Base-by-base conservation (phyloP, 2,888 invertebrate species). In the Lingula anatina region DNA sequence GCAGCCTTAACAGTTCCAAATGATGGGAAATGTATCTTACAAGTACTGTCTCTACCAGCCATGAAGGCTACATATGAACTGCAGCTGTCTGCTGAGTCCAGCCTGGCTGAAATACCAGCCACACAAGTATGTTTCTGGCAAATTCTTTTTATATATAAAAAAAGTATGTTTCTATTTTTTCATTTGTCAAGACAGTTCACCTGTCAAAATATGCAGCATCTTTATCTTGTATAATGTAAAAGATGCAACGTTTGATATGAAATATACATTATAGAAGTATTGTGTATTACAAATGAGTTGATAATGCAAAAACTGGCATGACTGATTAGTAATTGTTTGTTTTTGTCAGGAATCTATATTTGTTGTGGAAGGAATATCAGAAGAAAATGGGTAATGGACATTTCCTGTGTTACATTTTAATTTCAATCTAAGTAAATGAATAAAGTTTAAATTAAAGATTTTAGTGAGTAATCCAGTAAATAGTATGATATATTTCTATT, bases 271-370 rank as follows among this genome's bases (percentile, higher is more conserved):
- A 2, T 18, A 28, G 21, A 26, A n/a, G 20, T 25, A 42, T 20
- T 18, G 18, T 25, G 42, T 42, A 12, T 5, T 42, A n/a, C 26
- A 42, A 1, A 3, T 26, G 15, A 18, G 15, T 23, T 24, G 18
- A 25, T 1, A 42, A 4, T n/a, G 1, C 15, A 23, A 26, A 25
- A 26, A 26, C 26, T 18, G 18, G 42, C 7, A 7, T 35, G 21
- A 36, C 2, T 46, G 12, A 26, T 18, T 5, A 23, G 7, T 40
- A 24, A 23, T 15, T 31, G 46, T 38, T 18, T 49, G 23, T 49
- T 49, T 52, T 55, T n/a, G n/a, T 3, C 52, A 66, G 64, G 66
- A 67, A 43, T 59, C 57, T 12, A 40, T 67, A 41, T 65, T 60
- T 52, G 36, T 67, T 15, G 58, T 60, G 26, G 67, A 67, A 47